phyloP scores from a whole-genome alignment of 2,113 vertebrate genomes.

The Anolis carolinensis region DNA sequence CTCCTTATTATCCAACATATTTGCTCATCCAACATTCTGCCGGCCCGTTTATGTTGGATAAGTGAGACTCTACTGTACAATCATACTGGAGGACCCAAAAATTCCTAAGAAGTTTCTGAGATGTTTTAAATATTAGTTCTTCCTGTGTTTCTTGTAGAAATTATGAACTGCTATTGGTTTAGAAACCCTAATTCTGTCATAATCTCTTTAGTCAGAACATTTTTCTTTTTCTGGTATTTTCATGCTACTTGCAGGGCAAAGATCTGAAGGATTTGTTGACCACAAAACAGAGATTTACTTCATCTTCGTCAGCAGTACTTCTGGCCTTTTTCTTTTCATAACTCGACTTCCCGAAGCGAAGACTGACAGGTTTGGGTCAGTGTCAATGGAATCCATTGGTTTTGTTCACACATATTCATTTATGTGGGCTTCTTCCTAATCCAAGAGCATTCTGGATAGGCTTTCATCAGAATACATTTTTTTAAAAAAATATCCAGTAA shows the following conservation, averaged over 20 bases:
- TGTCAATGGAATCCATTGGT: constrained; percentile 14
- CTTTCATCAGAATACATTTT: neutral
- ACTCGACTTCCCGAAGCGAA: neutral
- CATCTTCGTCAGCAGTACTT: neutral
- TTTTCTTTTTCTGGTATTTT: neutral
- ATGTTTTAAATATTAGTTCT: neutral
- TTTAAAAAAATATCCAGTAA: neutral
- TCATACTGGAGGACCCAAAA: too few species aligned
- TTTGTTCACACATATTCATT: neutral
- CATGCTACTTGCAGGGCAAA: neutral
- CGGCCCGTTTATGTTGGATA: too few species aligned
- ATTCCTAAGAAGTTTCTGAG: neutral
- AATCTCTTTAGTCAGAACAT: neutral
- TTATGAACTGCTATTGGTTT: neutral
- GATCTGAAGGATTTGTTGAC: neutral
- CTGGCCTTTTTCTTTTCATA: neutral
- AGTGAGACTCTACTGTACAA: too few species aligned
- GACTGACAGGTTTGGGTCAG: neutral
- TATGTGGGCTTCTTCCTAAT: neutral
- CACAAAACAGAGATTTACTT: neutral
- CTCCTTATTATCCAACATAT: too few species aligned
- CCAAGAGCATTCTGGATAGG: neutral
- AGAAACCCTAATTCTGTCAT: neutral
- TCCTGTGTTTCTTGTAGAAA: neutral
- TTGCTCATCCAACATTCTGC: too few species aligned